Percentiles rank a stretch among this genome's conserved stretches.
Conservation (phyloP, 2,113 vertebrate genomes). For the Origma solitaria region DNA sequence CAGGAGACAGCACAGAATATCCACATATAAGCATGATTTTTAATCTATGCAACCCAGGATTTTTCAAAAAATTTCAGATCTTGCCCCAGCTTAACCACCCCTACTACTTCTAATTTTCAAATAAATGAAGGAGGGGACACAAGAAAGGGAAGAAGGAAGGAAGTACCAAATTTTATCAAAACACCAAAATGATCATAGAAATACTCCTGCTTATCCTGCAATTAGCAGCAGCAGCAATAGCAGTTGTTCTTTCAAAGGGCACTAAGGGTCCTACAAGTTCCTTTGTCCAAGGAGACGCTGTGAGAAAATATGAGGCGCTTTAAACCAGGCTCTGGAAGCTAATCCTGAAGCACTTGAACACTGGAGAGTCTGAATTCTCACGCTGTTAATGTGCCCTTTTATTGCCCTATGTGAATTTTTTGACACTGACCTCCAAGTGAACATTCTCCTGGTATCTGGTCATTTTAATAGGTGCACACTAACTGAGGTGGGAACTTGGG, state of each 20-base stretch:
- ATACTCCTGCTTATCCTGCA: not conserved
- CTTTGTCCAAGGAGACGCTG: not conserved
- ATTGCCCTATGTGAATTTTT: not conserved
- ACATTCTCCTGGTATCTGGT: not conserved
- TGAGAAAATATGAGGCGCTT: not conserved
- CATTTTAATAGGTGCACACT: not conserved
- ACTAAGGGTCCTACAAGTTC: not conserved
- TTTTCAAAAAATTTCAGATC: not conserved
- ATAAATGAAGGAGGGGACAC: not conserved
- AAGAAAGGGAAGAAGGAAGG: too few relatives aligned
- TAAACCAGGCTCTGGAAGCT: not conserved
- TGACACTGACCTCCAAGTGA: not conserved
- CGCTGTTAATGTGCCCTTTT: not conserved
- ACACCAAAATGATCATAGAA: not conserved
- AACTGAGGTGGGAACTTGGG: not conserved
- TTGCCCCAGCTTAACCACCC: not conserved
- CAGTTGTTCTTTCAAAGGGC: not conserved
- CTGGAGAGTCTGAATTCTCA: not conserved
- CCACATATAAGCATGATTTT: not conserved
- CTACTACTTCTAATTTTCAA: not conserved
- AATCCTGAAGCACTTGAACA: not conserved
- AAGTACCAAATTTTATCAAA: not conserved
- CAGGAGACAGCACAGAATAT: not conserved
- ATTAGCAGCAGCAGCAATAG: not conserved
- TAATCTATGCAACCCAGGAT: not conserved